Evolutionary conservation across 1,140 invertebrate genomes (phyloP), one percentile per base, ranked within the genome.

Genomic region (Hetaerina americana): DNA sequence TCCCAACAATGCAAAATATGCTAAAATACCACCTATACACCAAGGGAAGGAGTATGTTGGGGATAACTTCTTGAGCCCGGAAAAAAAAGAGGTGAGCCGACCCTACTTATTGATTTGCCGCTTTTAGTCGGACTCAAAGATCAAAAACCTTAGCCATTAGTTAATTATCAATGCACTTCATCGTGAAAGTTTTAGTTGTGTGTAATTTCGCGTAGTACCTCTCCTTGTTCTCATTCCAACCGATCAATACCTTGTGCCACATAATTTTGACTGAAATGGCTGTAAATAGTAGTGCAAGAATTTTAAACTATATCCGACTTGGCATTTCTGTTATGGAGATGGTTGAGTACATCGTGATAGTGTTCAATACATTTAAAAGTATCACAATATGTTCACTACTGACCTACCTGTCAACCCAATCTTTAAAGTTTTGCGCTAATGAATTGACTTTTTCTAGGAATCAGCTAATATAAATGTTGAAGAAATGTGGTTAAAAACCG

Each of bases 401-500:
- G n/a, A n/a, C n/a, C n/a, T n/a, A n/a, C n/a, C n/a, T n/a, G n/a
- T n/a, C n/a, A n/a, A n/a, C n/a, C n/a, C n/a, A n/a, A n/a, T n/a
- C n/a, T n/a, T n/a, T n/a, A n/a, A n/a, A n/a, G n/a, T n/a, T n/a
- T n/a, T n/a, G n/a, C n/a, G n/a, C n/a, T n/a, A n/a, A n/a, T n/a
- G n/a, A n/a, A n/a, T 57, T 57, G 40, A 2, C 2, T 57, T 12
- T 57, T 18, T 5, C 15, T 57, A 57, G 40, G 67, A 28, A 68
- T 18, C 40, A 57, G 22, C 40, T n/a, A 57, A 57, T 57, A 57
- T 57, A 57, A 57, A 57, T 57, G 40, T 57, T n/a, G 66, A 70
- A 70, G 83, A 85, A 73, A 90, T 90, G 88, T 90, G 89, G 88
- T 81, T 92, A 77, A 86, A 86, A 73, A 89, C 88, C 15, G 83